phyloP scores from a whole-genome alignment of 1,140 invertebrate genomes.

The Ectropis grisescens region DNA sequence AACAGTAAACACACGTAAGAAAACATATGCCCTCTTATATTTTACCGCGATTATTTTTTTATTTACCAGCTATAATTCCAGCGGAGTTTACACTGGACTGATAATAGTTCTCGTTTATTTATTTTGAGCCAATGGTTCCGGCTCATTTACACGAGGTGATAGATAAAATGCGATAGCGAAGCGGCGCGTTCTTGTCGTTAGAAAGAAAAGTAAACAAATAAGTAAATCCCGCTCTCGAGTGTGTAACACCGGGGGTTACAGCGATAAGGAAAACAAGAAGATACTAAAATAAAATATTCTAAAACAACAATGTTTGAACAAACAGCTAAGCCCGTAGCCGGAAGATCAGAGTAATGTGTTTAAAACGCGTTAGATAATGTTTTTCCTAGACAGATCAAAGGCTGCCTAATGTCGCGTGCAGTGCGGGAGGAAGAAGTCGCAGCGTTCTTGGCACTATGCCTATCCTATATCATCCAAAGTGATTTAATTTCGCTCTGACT shows the following conservation, averaged over 20 bases:
- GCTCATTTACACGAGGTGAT: conserved; percentile 57
- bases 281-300: conserved; percentile 16
- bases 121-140: conserved; percentile 44
- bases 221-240: conserved; percentile 38
- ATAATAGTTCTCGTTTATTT: conserved; percentile 62
- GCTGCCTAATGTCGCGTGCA: too few relatives aligned
- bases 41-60: too few relatives aligned
- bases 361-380: too few relatives aligned
- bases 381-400: too few relatives aligned
- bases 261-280: conserved; percentile 33
- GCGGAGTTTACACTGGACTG: conserved; percentile 36
- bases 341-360: too few relatives aligned
- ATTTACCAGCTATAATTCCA: too few relatives aligned
- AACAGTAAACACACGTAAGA: too few relatives aligned
- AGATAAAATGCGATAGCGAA: conserved; percentile 54
- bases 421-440: too few relatives aligned
- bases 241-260: conserved; percentile 56
- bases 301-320: conserved; percentile 4
- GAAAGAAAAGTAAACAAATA: conserved; percentile 61
- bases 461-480: too few relatives aligned
- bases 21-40: too few relatives aligned
- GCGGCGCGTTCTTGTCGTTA: conserved; percentile 52
- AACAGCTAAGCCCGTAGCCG: conserved; percentile 1
- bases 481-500: too few relatives aligned
- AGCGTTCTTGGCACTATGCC: too few relatives aligned